Evolutionary conservation across 2,113 vertebrate species (phyloP).

Genomic region (Sterrhoptilus dennistouni): DNA sequence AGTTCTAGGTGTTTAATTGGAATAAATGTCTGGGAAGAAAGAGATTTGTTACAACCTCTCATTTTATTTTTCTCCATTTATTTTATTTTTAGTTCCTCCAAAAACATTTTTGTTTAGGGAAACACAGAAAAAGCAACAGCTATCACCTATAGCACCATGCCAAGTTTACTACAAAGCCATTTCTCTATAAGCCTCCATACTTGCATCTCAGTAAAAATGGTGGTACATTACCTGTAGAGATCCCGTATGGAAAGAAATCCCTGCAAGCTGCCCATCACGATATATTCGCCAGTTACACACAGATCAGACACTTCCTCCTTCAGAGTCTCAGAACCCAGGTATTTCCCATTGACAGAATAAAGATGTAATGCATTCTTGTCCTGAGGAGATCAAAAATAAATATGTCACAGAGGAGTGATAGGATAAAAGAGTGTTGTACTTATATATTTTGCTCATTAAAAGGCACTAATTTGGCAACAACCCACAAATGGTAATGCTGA

Average conservation of each 20-base stretch:
- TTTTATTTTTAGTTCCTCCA: neutral
- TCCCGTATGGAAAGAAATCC: conserved; percentile 91
- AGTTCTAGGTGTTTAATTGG: neutral
- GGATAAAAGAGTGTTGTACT: neutral
- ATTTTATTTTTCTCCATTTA: neutral
- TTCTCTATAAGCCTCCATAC: neutral
- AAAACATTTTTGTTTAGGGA: neutral
- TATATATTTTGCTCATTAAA: neutral
- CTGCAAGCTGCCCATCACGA: conserved; percentile 89
- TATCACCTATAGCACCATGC: neutral
- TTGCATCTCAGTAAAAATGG: neutral
- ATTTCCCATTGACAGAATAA: conserved; percentile 94
- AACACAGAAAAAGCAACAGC: neutral
- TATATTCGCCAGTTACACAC: conserved; percentile 87
- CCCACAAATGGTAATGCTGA: neutral
- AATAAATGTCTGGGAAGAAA: neutral
- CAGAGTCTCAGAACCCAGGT: conserved; percentile 84
- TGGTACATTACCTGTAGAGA: conserved; percentile 86
- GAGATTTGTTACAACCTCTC: neutral
- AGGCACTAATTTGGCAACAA: neutral
- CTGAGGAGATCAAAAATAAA: conserved; percentile 69
- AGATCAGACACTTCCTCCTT: conserved; percentile 93
- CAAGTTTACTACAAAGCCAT: neutral
- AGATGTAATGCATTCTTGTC: conserved; percentile 94
- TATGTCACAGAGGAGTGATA: neutral